Evolutionary conservation across 2,888 invertebrate genomes (phyloP).

Genomic region (Fragum sueziense): DNA sequence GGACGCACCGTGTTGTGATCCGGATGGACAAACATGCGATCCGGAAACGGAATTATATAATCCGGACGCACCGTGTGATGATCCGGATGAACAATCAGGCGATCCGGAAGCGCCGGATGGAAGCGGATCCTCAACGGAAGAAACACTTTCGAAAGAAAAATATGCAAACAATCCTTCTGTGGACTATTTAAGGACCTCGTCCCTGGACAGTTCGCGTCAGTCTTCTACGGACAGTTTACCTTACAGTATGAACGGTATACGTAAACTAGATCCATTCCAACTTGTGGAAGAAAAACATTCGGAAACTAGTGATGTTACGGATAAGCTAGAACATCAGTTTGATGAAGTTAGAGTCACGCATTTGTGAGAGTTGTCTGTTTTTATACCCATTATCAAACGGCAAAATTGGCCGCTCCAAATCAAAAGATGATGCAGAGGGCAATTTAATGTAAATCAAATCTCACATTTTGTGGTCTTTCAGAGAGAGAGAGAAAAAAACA

Average conservation of each 20-base stretch:
- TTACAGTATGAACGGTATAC: background rate
- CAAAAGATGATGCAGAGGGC: too few species aligned
- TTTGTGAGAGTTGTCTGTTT: too few species aligned
- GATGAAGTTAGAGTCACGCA: slow-evolving; percentile 6
- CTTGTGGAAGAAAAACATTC: background rate
- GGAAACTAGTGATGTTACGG: background rate
- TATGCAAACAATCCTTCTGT: slow-evolving; percentile 7
- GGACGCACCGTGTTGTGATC: background rate
- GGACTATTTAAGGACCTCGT: background rate
- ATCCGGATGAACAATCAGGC: background rate
- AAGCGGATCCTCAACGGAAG: slow-evolving; percentile 7
- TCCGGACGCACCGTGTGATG: background rate
- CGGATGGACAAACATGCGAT: background rate
- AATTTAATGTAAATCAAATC: too few species aligned
- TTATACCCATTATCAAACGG: too few species aligned
- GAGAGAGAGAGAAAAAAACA: too few species aligned
- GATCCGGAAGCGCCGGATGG: background rate
- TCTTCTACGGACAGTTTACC: slow-evolving; percentile 2
- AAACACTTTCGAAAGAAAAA: background rate
- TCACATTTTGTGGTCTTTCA: too few species aligned
- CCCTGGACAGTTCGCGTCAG: slow-evolving; percentile 5
- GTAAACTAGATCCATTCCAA: slow-evolving; percentile 5
- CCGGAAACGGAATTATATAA: background rate
- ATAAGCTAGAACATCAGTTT: slow-evolving; percentile 3
- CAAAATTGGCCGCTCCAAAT: too few species aligned